Conservation (phyloP, 2,888 invertebrate genomes). For the Cephonodes hylas region DNA sequence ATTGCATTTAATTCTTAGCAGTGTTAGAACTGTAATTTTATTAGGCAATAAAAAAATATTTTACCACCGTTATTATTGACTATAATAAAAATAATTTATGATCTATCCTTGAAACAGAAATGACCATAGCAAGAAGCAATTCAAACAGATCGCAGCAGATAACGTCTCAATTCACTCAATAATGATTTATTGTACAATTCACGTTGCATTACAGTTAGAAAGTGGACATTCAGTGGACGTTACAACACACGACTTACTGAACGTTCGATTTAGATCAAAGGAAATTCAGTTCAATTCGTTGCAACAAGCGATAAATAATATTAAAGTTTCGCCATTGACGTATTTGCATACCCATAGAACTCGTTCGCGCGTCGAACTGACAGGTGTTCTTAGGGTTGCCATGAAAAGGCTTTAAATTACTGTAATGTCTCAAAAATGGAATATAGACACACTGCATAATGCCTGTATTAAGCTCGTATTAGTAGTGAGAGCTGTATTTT, state of each 20-base stretch:
- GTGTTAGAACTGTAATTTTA: too few relatives aligned
- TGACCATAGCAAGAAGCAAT: not conserved
- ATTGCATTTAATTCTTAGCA: too few relatives aligned
- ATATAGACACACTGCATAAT: not conserved
- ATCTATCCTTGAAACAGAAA: too few relatives aligned
- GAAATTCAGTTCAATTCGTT: conserved; percentile 37
- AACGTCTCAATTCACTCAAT: not conserved
- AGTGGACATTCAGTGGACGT: conserved; percentile 3
- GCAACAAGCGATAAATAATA: conserved; percentile 28
- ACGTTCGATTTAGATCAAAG: conserved; percentile 44
- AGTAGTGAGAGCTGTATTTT: too few relatives aligned
- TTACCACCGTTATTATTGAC: too few relatives aligned
- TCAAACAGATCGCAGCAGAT: not conserved
- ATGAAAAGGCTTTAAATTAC: not conserved
- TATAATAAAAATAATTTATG: too few relatives aligned
- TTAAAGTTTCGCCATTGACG: conserved; percentile 31
- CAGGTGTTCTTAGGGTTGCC: conserved; percentile 23
- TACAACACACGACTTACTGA: conserved; percentile 23
- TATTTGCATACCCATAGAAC: conserved; percentile 42
- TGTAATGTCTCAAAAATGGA: not conserved
- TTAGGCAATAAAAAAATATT: too few relatives aligned
- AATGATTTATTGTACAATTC: not conserved
- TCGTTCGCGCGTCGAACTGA: conserved; percentile 48
- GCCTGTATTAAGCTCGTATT: too few relatives aligned
- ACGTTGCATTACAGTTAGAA: conserved; percentile 10